Evolutionary conservation across 2,888 invertebrate genomes (phyloP), one percentile per base, ranked within the genome.

Genomic region (Poecilobothrus nobilitatus): DNA sequence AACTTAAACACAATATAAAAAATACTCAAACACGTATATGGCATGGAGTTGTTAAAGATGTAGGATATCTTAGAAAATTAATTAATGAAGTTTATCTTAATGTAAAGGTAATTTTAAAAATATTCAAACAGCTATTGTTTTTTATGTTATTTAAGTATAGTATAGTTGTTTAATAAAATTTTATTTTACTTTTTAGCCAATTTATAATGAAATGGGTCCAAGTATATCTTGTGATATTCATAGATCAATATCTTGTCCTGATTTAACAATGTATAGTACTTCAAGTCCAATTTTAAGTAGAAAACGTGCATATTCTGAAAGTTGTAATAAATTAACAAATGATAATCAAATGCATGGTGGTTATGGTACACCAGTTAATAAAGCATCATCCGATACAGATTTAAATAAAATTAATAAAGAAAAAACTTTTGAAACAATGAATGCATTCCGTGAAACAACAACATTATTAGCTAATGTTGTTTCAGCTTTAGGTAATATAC

Each of bases 21-120:
- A 86, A 87, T 44, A 93, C 93, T 0, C 92, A 92, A 74, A 87
- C 87, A 71, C 90, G 87, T 80, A 90, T 93, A 71, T 86, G 92
- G 82, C 86, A 87, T 78, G 90, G 90, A 70, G 88, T 91, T 73
- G 88, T 90, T 62, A 89, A 87, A 79, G 91, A 92, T 78, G 85
- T 91, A 68, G 86, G 89, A 69, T 88, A 89, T 74, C 84, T 92
- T 71, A 84, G 91, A 70, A 86, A 90, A 74, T 87, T 91, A 67
- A 86, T 92, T 69, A 91, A 92, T 77, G 94, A 94, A 82, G 85
- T 94, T 27, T 90, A 94, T 75, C 86, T 91, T 74, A 90, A 90
- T 83, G 88, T 93, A 70, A 93, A 92, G 87, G 91, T 90, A 79
- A 81, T 71, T 65, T 27, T 53, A 2, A 12, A 53, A 18, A 18